Percentiles rank a stretch among this genome's conserved stretches.
These are phyloP conservation scores for Corythoichthys intestinalis DNA, from an alignment of 2,113 vertebrate species.

Conservation along the genomic window DNA sequence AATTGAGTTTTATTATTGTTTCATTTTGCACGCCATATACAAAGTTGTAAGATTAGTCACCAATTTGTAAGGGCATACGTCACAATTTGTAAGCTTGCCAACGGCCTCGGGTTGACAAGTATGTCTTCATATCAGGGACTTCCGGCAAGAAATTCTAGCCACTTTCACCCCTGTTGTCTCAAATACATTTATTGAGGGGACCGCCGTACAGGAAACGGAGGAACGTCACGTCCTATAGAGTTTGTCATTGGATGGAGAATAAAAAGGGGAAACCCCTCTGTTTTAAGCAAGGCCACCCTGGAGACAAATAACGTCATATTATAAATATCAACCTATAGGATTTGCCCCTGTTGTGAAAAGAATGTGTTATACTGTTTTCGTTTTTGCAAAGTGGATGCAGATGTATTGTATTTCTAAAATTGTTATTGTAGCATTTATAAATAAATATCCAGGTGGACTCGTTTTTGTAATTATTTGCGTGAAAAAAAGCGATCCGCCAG, in stretches of 20 bases:
- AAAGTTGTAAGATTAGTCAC: no score
- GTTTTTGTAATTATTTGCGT: background rate
- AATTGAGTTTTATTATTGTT: no score
- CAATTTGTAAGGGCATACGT: no score
- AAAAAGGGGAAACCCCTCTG: conserved; percentile 46
- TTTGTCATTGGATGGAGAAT: conserved; percentile 53
- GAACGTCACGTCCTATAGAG: conserved; percentile 38
- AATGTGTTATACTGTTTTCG: background rate
- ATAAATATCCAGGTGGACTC: background rate
- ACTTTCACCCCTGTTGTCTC: no score
- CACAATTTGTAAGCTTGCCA: no score
- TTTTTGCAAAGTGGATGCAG: background rate
- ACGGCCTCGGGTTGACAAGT: no score
- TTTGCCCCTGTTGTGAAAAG: background rate
- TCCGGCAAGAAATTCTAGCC: no score
- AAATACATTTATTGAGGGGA: conserved; percentile 13
- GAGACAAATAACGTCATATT: conserved; percentile 34
- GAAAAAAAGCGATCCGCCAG: conserved; percentile 17
- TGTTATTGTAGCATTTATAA: background rate
- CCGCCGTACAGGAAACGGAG: conserved; percentile 20
- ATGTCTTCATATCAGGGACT: no score
- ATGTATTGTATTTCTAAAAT: background rate
- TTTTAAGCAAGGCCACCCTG: conserved; percentile 28
- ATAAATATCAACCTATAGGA: background rate
- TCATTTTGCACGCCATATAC: no score